Evolutionary conservation across 2,797 vertebrate genomes (phyloP).

Genomic region (Acipenser oxyrinchus): DNA sequence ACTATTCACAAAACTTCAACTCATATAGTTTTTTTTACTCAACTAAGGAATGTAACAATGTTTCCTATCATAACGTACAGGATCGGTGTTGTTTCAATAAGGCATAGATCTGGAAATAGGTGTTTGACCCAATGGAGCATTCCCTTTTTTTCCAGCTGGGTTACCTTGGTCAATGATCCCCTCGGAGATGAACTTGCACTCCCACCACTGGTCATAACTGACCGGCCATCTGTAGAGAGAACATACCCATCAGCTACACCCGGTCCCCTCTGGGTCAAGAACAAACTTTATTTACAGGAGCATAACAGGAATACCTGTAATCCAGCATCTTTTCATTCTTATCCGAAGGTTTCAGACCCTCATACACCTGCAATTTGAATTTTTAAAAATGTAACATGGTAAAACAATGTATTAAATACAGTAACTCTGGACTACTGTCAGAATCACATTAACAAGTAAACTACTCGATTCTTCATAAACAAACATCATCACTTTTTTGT

Average conservation of each 20-base stretch:
- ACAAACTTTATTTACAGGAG: background rate
- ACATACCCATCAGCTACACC: background rate
- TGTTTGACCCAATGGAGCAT: background rate
- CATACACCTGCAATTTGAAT: slow-evolving; percentile 71
- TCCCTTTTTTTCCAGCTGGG: background rate
- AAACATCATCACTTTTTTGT: too few species aligned
- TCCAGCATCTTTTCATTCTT: slow-evolving; percentile 93
- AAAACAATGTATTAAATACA: too few species aligned
- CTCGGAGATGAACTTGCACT: slow-evolving; percentile 96
- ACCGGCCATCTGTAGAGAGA: slow-evolving; percentile 78
- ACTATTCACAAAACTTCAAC: too few species aligned
- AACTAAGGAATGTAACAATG: too few species aligned
- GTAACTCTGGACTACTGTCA: background rate
- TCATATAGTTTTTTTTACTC: too few species aligned
- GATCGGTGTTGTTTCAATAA: too few species aligned
- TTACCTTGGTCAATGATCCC: slow-evolving; percentile 96
- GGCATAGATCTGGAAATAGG: background rate
- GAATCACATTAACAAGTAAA: background rate
- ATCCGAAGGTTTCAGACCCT: slow-evolving; percentile 91
- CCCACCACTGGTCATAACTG: slow-evolving; percentile 98
- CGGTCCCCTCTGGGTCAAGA: background rate
- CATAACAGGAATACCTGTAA: slow-evolving; percentile 67
- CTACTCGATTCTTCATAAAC: background rate
- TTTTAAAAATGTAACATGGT: too few species aligned
- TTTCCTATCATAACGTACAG: too few species aligned